phyloP scores from a whole-genome alignment of 2,113 vertebrate genomes.

The Pomatorhinus ruficollis region DNA sequence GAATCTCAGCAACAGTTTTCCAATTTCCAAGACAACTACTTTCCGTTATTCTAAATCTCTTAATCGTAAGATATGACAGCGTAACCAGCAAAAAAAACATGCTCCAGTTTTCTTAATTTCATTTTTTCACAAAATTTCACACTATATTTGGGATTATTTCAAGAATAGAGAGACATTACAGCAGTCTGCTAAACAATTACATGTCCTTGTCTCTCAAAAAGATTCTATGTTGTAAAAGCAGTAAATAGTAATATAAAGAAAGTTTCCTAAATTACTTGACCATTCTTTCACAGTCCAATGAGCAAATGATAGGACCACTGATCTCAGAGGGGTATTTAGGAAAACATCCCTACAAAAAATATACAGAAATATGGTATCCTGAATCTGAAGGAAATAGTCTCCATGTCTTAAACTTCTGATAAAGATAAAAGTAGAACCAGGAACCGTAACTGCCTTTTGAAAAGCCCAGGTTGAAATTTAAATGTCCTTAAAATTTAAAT shows the following conservation, averaged over 20 bases:
- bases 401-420: not conserved
- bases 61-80: not conserved
- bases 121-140: not conserved
- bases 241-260: not conserved
- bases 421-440: not conserved
- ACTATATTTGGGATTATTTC: not conserved
- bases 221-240: not conserved
- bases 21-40: not conserved
- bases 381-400: not conserved
- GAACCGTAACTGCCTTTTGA: not conserved
- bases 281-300: not conserved
- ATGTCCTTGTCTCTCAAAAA: not conserved
- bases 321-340: not conserved
- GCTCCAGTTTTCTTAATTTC: not conserved
- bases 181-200: not conserved
- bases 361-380: not conserved
- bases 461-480: not conserved
- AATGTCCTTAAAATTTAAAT: not conserved
- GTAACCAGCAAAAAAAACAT: not conserved
- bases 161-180: not conserved
- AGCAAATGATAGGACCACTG: not conserved
- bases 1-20: not conserved
- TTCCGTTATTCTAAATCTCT: not conserved
- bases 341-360: not conserved
- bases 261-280: not conserved